A percentile compares a stretch with the other conserved stretches of the same genome.
Evolutionary conservation across 2,797 vertebrate species (phyloP).

Genomic region (Busarellus nigricollis): DNA sequence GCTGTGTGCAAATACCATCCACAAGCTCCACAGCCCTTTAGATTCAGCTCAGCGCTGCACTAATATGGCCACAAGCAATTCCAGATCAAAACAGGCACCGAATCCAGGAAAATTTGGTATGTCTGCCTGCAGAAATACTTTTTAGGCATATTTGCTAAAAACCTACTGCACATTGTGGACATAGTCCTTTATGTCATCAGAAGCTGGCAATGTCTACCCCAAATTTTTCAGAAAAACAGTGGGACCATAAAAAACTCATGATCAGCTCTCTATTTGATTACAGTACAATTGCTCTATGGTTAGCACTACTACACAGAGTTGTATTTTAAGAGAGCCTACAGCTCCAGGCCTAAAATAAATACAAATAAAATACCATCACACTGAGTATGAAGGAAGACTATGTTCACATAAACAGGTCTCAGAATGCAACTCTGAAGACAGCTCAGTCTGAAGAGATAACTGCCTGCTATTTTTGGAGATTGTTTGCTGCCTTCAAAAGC

Average conservation of each 20-base stretch:
- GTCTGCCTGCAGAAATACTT: neutral
- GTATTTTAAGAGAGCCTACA: conserved; percentile 32
- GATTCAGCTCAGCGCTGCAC: fast-evolving
- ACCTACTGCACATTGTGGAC: fast-evolving
- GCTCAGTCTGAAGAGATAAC: conserved; percentile 38
- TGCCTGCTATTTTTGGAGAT: conserved; percentile 35
- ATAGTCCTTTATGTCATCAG: neutral
- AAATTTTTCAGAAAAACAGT: neutral
- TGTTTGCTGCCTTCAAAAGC: neutral
- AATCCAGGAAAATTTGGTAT: neutral
- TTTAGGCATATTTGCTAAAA: neutral
- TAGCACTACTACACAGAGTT: neutral
- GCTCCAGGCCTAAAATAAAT: conserved; percentile 40
- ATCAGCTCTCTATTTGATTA: neutral
- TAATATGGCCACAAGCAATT: neutral
- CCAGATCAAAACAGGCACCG: neutral
- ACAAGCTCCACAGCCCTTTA: neutral
- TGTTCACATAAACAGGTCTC: neutral
- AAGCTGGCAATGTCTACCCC: neutral
- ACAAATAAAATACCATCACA: conserved; percentile 17
- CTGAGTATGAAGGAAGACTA: conserved; percentile 17
- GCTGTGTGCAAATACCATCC: neutral
- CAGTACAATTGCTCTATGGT: neutral
- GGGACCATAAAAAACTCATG: neutral
- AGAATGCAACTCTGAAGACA: conserved; percentile 18